phyloP scores from a whole-genome alignment of 2,888 invertebrate species.

The Apodemia duryi region DNA sequence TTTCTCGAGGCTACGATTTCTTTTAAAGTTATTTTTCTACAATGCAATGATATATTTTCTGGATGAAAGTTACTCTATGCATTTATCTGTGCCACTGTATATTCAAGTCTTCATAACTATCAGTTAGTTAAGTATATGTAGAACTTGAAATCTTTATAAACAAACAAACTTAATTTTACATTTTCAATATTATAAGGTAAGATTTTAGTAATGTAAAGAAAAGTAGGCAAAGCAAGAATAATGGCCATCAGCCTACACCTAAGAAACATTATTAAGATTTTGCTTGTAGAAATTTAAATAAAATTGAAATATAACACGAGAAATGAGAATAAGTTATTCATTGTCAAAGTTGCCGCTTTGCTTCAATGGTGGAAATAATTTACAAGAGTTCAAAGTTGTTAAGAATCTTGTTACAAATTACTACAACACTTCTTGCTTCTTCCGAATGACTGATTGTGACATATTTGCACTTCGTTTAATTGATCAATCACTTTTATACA shows the following conservation, averaged over 20 bases:
- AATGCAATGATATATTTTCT: too few species aligned
- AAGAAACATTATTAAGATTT: background rate
- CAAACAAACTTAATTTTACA: too few species aligned
- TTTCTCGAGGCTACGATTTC: too few species aligned
- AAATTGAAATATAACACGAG: background rate
- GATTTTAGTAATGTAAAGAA: too few species aligned
- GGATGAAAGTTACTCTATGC: too few species aligned
- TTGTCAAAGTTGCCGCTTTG: conserved; percentile 9
- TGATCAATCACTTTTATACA: background rate
- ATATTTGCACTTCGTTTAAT: background rate
- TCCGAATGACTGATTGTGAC: conserved; percentile 3
- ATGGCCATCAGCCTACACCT: background rate
- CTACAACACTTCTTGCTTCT: conserved; percentile 1
- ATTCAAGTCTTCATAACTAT: too few species aligned
- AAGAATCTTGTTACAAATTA: conserved; percentile 9
- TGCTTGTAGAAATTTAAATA: background rate
- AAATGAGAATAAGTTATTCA: conserved; percentile 10
- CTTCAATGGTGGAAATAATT: conserved; percentile 8
- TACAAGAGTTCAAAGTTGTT: background rate
- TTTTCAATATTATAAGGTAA: too few species aligned
- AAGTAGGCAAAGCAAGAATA: too few species aligned
- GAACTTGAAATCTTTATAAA: too few species aligned
- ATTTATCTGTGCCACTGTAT: too few species aligned
- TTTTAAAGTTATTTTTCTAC: too few species aligned
- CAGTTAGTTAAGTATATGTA: too few species aligned